A percentile compares a stretch with the other conserved stretches of the same genome.
Conservation (phyloP, 2,888 invertebrate genomes). For the Gastracanthus pulcherrimus region DNA sequence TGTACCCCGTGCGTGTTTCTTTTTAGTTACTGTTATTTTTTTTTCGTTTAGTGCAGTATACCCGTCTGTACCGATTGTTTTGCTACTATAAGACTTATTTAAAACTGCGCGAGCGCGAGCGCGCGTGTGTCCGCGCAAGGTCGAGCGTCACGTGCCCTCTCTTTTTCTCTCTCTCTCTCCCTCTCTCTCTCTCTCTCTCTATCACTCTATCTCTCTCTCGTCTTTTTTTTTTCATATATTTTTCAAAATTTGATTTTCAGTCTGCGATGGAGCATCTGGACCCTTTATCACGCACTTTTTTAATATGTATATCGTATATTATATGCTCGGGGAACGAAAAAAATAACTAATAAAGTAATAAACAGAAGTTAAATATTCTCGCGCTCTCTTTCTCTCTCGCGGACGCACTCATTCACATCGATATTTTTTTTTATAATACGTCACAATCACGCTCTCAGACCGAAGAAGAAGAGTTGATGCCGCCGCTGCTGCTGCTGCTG, state of each 20-base stretch:
- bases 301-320: constrained; percentile 2
- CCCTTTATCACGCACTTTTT: constrained; percentile 44
- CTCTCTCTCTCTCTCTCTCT: background rate
- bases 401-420: constrained; percentile 36
- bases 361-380: too few species aligned
- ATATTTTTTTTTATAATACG: constrained; percentile 44
- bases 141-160: constrained; percentile 20
- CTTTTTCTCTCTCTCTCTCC: background rate
- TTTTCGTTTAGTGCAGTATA: constrained; percentile 20
- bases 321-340: constrained; percentile 6
- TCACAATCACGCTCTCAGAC: constrained; percentile 50
- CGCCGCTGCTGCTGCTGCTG: background rate
- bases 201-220: background rate
- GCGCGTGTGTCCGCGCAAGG: constrained; percentile 43
- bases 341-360: too few species aligned
- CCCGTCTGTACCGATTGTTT: constrained; percentile 39
- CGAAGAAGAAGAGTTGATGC: constrained; percentile 26
- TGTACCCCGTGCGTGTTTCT: background rate
- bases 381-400: background rate
- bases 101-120: constrained; percentile 16
- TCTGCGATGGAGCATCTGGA: constrained; percentile 53
- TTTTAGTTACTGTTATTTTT: background rate
- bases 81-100: constrained; percentile 12
- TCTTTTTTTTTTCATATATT: constrained; percentile 13
- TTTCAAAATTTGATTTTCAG: constrained; percentile 50